Evolutionary conservation across 1,140 invertebrate species (phyloP).

Genomic region (Drosophila baimaii): DNA sequence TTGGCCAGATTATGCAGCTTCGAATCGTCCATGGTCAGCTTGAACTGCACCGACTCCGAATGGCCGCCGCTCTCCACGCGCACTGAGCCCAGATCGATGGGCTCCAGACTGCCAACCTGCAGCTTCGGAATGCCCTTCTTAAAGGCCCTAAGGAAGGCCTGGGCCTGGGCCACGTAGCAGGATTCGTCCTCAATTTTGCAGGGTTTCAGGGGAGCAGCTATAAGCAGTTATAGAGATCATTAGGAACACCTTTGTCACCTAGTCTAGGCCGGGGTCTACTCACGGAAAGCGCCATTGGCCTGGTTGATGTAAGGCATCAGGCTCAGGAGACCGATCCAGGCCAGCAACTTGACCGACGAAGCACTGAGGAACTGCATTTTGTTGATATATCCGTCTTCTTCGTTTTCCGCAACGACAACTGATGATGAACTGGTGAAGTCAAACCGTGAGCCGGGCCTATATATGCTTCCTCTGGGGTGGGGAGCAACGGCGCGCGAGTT

Average conservation of each 20-base stretch:
- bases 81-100: constrained; percentile 39
- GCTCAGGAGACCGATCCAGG: background rate
- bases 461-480: constrained; percentile 35
- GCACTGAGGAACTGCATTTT: constrained; percentile 19
- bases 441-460: constrained; percentile 16
- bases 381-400: background rate
- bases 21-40: constrained; percentile 35
- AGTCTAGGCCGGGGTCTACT: background rate
- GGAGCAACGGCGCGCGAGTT: constrained; percentile 11
- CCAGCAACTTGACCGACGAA: background rate
- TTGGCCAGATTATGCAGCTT: constrained; percentile 42
- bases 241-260: no score
- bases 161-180: constrained; percentile 40
- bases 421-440: constrained; percentile 26
- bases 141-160: constrained; percentile 39
- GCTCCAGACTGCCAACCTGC: constrained; percentile 32
- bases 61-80: constrained; percentile 40
- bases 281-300: constrained; percentile 26
- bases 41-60: constrained; percentile 52
- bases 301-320: background rate
- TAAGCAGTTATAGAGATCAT: background rate
- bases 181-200: constrained; percentile 54
- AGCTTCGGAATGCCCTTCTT: constrained; percentile 37
- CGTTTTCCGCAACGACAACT: constrained; percentile 10
- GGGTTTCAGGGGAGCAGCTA: constrained; percentile 48